phyloP scores from a whole-genome alignment of 2,888 invertebrate genomes.

The Eudemis profundana region DNA sequence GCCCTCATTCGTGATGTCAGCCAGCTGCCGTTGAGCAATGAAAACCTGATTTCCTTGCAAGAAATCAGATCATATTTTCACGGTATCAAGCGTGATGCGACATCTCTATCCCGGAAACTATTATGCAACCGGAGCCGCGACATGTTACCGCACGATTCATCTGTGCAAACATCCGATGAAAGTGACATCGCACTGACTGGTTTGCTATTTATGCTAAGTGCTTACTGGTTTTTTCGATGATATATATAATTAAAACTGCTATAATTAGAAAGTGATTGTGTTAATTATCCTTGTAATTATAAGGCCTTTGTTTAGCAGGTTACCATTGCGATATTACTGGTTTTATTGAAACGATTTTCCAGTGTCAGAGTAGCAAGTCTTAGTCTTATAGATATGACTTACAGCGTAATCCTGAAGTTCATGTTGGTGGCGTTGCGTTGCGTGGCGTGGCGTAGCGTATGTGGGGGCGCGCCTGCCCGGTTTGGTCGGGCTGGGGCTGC shows the following conservation, averaged over 20 bases:
- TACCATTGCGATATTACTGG: background rate
- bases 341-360: background rate
- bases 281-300: slow-evolving; percentile 52
- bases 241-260: slow-evolving; percentile 58
- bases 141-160: slow-evolving; percentile 51
- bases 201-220: slow-evolving; percentile 49
- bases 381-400: slow-evolving; percentile 57
- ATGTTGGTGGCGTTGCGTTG: slow-evolving; percentile 59
- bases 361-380: background rate
- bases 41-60: slow-evolving; percentile 79
- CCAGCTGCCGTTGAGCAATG: slow-evolving; percentile 74
- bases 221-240: slow-evolving; percentile 54
- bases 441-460: slow-evolving; percentile 50
- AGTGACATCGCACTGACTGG: slow-evolving; percentile 64
- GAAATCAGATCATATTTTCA: slow-evolving; percentile 74
- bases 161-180: slow-evolving; percentile 66
- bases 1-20: slow-evolving; percentile 82
- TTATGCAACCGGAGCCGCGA: slow-evolving; percentile 56
- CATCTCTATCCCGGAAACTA: slow-evolving; percentile 51
- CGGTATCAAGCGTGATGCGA: slow-evolving; percentile 57
- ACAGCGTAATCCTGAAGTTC: slow-evolving; percentile 77
- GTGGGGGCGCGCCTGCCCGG: slow-evolving; percentile 64
- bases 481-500: slow-evolving; percentile 74
- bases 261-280: slow-evolving; percentile 73
- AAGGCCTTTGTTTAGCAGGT: background rate